Evolutionary conservation across 2,113 vertebrate species (phyloP).

Genomic region (Rhinogobius similis): DNA sequence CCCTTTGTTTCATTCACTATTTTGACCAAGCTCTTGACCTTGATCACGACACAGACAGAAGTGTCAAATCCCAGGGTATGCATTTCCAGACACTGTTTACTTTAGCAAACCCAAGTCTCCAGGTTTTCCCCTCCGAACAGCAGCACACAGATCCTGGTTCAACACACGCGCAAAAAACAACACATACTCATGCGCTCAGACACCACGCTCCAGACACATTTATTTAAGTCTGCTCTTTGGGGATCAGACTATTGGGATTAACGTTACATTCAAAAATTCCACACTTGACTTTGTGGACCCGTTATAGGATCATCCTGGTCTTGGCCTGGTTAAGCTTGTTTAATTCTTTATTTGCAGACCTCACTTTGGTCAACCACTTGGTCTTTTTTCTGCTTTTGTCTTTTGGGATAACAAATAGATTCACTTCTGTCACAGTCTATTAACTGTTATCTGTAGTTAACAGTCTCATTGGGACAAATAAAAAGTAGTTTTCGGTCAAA

Average conservation of each 20-base stretch:
- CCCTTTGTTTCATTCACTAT: not conserved
- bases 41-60: slow-evolving; percentile 10
- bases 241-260: slow-evolving; percentile 33
- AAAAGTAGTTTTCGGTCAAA: too few relatives aligned
- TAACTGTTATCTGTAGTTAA: too few relatives aligned
- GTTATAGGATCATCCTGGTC: not conserved
- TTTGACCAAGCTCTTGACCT: not conserved
- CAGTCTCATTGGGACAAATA: too few relatives aligned
- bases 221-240: slow-evolving; percentile 26
- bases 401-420: too few relatives aligned
- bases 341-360: not conserved
- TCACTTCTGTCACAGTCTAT: too few relatives aligned
- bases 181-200: slow-evolving; percentile 14
- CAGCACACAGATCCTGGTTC: slow-evolving; percentile 12
- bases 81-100: slow-evolving; percentile 49
- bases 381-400: not conserved
- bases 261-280: slow-evolving; percentile 24
- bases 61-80: slow-evolving; percentile 33
- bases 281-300: not conserved
- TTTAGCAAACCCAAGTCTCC: slow-evolving; percentile 38
- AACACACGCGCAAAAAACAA: not conserved
- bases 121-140: slow-evolving; percentile 14
- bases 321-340: not conserved
- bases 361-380: too few relatives aligned
- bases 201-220: slow-evolving; percentile 20